Percentiles rank a stretch among this genome's conserved stretches.
These are phyloP conservation scores for Dexiosoma caninum DNA, from an alignment of 2,888 invertebrate species.

Conservation along the genomic window DNA sequence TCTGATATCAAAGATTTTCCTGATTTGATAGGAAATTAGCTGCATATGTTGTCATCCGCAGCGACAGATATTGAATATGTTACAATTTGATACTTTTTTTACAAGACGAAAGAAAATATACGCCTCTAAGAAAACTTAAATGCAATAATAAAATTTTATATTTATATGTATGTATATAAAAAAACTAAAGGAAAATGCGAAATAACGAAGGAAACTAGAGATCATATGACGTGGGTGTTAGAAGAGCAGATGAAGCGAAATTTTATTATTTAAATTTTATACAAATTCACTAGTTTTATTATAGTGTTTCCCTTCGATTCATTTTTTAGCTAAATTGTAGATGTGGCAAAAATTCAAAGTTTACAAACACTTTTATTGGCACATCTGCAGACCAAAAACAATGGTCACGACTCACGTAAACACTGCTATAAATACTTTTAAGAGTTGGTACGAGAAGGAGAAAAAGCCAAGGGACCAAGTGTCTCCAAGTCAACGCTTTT, in stretches of 20 bases:
- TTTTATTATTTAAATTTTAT: conserved; percentile 40
- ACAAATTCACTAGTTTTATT: not conserved
- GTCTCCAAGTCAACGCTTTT: no score
- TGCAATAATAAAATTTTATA: conserved; percentile 10
- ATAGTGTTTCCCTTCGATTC: not conserved
- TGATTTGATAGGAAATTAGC: conserved; percentile 65
- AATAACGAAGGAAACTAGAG: conserved; percentile 41
- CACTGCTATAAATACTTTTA: no score
- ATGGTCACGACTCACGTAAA: no score
- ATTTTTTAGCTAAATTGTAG: not conserved
- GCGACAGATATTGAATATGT: conserved; percentile 48
- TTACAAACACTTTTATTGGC: no score
- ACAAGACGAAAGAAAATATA: conserved; percentile 18
- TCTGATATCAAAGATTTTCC: conserved; percentile 53
- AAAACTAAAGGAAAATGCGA: conserved; percentile 4
- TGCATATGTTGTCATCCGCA: conserved; percentile 59
- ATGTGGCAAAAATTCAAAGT: not conserved
- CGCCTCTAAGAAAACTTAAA: conserved; percentile 53
- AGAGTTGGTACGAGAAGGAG: no score
- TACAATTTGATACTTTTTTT: conserved; percentile 64
- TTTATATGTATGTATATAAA: not conserved
- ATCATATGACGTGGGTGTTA: conserved; percentile 61
- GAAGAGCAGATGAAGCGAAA: conserved; percentile 42
- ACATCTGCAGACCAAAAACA: no score
- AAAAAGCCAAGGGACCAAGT: no score